Percentiles rank a stretch among this genome's conserved stretches.
Conservation (phyloP, 2,113 vertebrate species). For the Rhea americana region DNA sequence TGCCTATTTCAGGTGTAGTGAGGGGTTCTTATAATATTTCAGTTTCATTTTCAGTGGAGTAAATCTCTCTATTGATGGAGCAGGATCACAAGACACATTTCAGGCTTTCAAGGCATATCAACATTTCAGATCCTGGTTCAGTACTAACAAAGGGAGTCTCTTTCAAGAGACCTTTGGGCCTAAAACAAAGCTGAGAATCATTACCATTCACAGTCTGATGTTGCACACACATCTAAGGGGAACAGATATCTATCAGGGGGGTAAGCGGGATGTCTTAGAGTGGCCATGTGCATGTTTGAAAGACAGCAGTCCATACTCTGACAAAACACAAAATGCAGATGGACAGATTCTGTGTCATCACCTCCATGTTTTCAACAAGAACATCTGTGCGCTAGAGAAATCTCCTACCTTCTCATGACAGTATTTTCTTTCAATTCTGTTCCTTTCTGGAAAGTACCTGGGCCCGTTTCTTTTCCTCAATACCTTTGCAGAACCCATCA, state of each 20-base stretch:
- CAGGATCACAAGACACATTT: background rate
- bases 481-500: background rate
- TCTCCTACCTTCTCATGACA: background rate
- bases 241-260: background rate
- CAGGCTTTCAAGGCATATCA: background rate
- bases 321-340: background rate
- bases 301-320: background rate
- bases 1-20: slow-evolving; percentile 33
- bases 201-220: background rate
- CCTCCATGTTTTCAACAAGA: background rate
- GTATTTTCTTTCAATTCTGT: background rate
- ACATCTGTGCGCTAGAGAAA: background rate
- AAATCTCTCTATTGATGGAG: background rate
- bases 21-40: slow-evolving; percentile 46
- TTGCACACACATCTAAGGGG: background rate
- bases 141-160: background rate
- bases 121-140: background rate
- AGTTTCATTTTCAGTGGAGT: slow-evolving; percentile 16
- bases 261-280: background rate
- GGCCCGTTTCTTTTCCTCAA: background rate
- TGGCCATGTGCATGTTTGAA: background rate
- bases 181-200: background rate
- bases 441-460: background rate
- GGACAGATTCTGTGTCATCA: background rate
- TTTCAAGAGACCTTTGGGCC: background rate